Evolutionary conservation across 2,888 invertebrate species (phyloP), one percentile per base, ranked within the genome.

Genomic region (Meta bourneti): DNA sequence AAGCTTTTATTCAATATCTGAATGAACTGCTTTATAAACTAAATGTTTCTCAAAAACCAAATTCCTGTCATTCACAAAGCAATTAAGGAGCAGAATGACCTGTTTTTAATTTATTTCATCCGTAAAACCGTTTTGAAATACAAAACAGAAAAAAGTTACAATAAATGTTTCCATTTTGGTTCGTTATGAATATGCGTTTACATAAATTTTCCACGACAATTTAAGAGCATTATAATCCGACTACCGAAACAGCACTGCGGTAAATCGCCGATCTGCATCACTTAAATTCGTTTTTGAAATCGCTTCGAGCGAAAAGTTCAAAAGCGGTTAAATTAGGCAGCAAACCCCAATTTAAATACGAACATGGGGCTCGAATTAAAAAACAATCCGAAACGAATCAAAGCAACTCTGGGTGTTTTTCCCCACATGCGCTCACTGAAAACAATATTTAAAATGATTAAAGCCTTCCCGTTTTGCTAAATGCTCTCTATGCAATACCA

Each of bases 361-460:
- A 79, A 61, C 79, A 61, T 61, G 79, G 79, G 34, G 19, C 54
- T 34, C 34, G n/a, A 49, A 77, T 48, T 49, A 77, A 61, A 79
- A 79, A 54, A 79, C 13, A 61, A 61, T 6, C 34, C 61, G 11
- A 77, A 49, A 48, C n/a, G n/a, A 48, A 34, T 79, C 79, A 79
- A 49, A 79, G 8, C 9, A 19, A 16, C 48, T 6, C 20, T 20
- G 54, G 9, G n/a, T 19, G 19, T 79, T 74, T 82, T 84, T 61
- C 51, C 19, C 19, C 49, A 34, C 80, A 13, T 71, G 51, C n/a
- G 16, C n/a, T 79, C 54, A 54, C 6, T 48, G 54, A 51, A 78
- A 69, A 86, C 77, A 86, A 86, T 86, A 86, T 86, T 51, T 51
- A 69, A 78, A 86, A 78, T 86, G 85, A 86, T 86, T 86, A 77